Evolutionary conservation across 2,113 vertebrate genomes (phyloP).

Genomic region (Psittacus erithacus): DNA sequence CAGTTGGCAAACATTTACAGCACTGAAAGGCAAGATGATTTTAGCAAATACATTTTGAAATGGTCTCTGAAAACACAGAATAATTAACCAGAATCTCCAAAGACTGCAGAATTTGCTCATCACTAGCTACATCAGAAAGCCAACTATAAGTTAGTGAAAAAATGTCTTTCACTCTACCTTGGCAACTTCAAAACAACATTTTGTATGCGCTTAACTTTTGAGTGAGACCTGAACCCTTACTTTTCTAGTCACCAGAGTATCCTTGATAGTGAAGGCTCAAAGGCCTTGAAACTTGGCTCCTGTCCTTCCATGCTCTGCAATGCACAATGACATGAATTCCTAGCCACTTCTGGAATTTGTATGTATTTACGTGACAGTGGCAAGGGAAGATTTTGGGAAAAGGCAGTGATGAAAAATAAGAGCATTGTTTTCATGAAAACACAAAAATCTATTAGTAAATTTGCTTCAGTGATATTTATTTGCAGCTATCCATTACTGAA

Average conservation of each 20-base stretch:
- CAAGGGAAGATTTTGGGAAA: not conserved
- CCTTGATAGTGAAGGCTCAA: accelerated
- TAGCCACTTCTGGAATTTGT: not conserved
- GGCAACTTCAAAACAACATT: not conserved
- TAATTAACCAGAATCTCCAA: not conserved
- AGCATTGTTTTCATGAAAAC: not conserved
- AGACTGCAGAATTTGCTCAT: not conserved
- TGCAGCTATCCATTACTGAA: not conserved
- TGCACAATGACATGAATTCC: not conserved
- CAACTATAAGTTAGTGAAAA: not conserved
- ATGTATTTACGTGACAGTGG: not conserved
- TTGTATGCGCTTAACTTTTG: not conserved
- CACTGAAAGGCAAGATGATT: not conserved
- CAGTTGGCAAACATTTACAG: not conserved
- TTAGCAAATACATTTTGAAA: not conserved
- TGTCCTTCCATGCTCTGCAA: not conserved
- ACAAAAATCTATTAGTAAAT: not conserved
- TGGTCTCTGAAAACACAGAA: not conserved
- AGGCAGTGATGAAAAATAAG: not conserved
- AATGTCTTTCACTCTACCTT: not conserved
- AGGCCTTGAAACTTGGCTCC: not conserved
- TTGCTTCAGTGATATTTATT: not conserved
- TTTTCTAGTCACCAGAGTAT: not conserved
- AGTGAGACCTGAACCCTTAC: not conserved
- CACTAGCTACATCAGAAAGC: not conserved